phyloP scores from a whole-genome alignment of 2,797 vertebrate species.

The Etheostoma nigrum region DNA sequence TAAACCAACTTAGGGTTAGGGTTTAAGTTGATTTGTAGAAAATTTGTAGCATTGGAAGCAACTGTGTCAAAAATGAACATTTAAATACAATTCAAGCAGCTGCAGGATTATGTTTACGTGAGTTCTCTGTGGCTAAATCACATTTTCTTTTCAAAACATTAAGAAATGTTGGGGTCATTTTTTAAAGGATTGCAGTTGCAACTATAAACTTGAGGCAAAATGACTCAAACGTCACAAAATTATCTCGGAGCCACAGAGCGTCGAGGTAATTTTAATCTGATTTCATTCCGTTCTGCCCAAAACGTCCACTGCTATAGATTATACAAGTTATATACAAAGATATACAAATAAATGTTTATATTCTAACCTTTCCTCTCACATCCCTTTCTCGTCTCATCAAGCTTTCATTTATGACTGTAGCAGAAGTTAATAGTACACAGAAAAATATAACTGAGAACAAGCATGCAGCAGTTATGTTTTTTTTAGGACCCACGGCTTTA shows the following conservation, averaged over 20 bases:
- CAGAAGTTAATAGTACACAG: background rate
- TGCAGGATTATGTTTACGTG: background rate
- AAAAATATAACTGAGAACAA: background rate
- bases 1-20: no score
- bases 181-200: no score
- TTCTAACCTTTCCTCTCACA: background rate
- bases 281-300: background rate
- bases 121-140: no score
- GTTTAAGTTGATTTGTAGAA: background rate
- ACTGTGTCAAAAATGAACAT: no score
- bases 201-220: background rate
- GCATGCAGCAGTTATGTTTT: background rate
- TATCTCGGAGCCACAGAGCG: conserved; percentile 16
- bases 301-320: background rate
- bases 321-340: no score
- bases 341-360: no score
- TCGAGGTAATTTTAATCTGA: background rate
- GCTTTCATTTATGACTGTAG: background rate
- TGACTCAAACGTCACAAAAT: background rate
- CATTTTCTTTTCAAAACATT: background rate
- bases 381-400: background rate
- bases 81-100: no score
- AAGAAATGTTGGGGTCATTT: no score
- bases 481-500: background rate
- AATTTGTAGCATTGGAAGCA: background rate